Evolutionary conservation across 92 coral and sea anemone genomes (phyloP), one percentile per base, ranked within the genome.

Genomic region (Pocillopora grandis): DNA sequence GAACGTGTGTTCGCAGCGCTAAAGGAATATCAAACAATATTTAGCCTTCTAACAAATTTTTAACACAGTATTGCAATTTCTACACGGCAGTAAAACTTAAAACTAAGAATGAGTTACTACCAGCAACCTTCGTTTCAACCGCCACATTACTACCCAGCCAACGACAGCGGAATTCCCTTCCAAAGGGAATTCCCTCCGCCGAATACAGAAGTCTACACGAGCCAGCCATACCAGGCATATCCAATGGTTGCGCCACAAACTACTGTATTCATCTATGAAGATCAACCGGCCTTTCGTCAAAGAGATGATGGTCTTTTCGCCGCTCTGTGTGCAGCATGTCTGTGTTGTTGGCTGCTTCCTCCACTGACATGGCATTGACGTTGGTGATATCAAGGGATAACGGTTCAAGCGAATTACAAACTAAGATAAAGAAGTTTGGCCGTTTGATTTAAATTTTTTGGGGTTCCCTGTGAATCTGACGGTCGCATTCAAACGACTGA

Each of bases 311-410:
- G 96, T 2, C 58, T 94, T 37, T 31, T 94, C 17, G 95, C 98
- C 2, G 92, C 94, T 10, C 37, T 94, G 52, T 94, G 95, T 81
- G 93, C 98, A 3, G 88, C 98, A 13, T 89, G 94, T 36, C 74
- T 94, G 78, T 94, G 98, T 49, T 94, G 98, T 55, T 94, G 98
- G 91, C 70, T 94, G 12, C 21, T 94, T 19, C 98, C 98, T 12
- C 91, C 93, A 0, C 80, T 81, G 12, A 81, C 86, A 35, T 91
- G 89, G 83, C 83, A 88, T 88, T 83, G 78, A 14, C 73, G 36
- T 71, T 61, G 13, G 0, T 3, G 52, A 42, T 42, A 42, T 42
- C 52, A 42, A 7, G 52, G 52, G 52, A 42, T 42, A 42, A 3
- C 8, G 52, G 52, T 42, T 7, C 8, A 3, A 7, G 8, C 52